These are phyloP conservation scores for Amphiduros pacificus DNA, from an alignment of 2,888 invertebrate species.

Conservation along the genomic window DNA sequence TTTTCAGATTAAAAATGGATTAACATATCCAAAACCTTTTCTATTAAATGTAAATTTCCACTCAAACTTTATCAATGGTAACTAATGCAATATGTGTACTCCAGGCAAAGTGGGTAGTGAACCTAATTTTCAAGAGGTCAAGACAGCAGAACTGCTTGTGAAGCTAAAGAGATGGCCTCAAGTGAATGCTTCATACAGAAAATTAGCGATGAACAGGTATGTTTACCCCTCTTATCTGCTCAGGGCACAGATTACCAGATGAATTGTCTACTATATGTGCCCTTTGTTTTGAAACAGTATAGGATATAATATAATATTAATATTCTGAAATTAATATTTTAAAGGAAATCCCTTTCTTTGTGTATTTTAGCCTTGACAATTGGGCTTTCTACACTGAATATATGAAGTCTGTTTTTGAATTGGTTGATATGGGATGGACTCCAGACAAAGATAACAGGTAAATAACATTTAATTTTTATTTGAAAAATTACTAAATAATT, in stretches of 20 bases:
- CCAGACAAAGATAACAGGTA: conserved; percentile 13
- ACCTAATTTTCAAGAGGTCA: conserved; percentile 66
- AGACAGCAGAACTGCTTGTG: conserved; percentile 74
- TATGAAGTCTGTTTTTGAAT: conserved; percentile 71
- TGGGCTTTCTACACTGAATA: conserved; percentile 66
- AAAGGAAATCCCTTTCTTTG: neutral
- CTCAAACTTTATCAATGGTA: no score
- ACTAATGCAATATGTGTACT: no score
- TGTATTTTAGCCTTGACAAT: conserved; percentile 47
- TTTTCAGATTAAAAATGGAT: no score
- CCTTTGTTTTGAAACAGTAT: no score
- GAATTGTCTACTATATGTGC: no score
- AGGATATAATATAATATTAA: no score
- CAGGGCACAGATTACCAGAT: no score
- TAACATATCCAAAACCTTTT: no score
- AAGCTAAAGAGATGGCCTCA: conserved; percentile 76
- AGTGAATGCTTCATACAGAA: conserved; percentile 74
- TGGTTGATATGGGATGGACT: conserved; percentile 59
- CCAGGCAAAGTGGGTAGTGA: conserved; percentile 66
- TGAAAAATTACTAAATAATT: conserved; percentile 1
- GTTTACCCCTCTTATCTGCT: conserved; percentile 35
- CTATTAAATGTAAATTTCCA: no score
- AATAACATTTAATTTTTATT: neutral
- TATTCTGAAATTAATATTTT: no score
- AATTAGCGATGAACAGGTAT: conserved; percentile 75